Percentiles rank a stretch among this genome's conserved stretches.
Conservation (phyloP, 1,140 invertebrate species). For the Drosophila paulistorum region DNA sequence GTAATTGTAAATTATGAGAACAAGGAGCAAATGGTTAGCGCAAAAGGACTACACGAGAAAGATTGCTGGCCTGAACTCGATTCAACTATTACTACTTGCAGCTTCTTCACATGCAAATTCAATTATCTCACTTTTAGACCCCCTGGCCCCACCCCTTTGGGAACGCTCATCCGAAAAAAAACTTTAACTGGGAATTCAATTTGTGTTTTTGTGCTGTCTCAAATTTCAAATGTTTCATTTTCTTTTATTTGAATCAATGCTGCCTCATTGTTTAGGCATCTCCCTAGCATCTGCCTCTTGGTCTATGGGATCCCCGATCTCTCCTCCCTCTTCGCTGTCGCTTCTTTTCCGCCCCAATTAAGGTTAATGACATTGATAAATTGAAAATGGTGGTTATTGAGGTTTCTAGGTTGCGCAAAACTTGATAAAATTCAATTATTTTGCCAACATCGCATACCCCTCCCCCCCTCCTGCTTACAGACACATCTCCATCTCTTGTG, state of each 20-base stretch:
- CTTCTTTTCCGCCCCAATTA: slow-evolving; percentile 52
- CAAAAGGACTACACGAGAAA: slow-evolving; percentile 14
- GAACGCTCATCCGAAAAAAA: slow-evolving; percentile 9
- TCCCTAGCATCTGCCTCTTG: background rate
- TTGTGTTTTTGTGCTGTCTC: slow-evolving; percentile 20
- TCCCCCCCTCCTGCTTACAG: background rate
- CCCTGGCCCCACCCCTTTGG: background rate
- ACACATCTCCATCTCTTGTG: background rate
- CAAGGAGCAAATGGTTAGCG: slow-evolving; percentile 31
- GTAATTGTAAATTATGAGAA: slow-evolving; percentile 73
- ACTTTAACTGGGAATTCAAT: slow-evolving; percentile 35
- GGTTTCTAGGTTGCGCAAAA: slow-evolving; percentile 64
- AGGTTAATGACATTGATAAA: slow-evolving; percentile 75
- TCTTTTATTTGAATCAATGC: slow-evolving; percentile 39
- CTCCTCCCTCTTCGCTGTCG: background rate
- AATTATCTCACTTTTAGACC: slow-evolving; percentile 41
- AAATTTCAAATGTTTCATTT: slow-evolving; percentile 41
- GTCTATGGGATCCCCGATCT: background rate
- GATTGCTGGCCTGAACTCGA: too few species aligned
- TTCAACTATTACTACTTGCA: slow-evolving; percentile 21
- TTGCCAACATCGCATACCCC: slow-evolving; percentile 41
- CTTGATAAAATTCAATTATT: slow-evolving; percentile 66
- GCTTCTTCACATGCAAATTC: slow-evolving; percentile 62
- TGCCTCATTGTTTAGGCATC: slow-evolving; percentile 26
- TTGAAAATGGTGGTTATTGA: slow-evolving; percentile 68